A percentile compares a stretch with the other conserved stretches of the same genome.
phyloP scores from a whole-genome alignment of 2,113 vertebrate species.

The Centropristis striata region DNA sequence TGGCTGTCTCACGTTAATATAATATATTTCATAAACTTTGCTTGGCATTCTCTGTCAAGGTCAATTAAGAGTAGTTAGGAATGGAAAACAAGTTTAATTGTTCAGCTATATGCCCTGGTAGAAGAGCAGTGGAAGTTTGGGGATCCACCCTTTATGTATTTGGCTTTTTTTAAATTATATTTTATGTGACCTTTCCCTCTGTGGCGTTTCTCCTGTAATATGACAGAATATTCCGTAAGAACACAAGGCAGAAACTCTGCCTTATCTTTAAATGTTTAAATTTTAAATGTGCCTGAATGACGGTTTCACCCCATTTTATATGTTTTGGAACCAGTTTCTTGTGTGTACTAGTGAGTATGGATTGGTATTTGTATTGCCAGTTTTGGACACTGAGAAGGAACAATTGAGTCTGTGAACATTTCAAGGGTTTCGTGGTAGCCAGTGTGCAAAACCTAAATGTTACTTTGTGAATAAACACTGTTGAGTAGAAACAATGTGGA shows the following conservation, averaged over 20 bases:
- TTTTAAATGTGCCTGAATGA: constrained; percentile 36
- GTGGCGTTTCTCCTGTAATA: constrained; percentile 6
- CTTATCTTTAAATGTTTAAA: constrained; percentile 23
- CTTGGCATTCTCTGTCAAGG: neutral
- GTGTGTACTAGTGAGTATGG: neutral
- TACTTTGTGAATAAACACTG: constrained; percentile 53
- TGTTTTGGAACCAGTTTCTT: constrained; percentile 27
- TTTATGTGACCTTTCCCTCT: neutral
- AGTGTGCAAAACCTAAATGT: constrained; percentile 43
- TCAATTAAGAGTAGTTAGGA: no score
- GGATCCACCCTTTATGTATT: neutral
- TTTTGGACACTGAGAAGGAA: constrained; percentile 6
- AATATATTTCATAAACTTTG: neutral
- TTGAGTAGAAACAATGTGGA: constrained; percentile 24
- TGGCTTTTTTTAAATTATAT: neutral
- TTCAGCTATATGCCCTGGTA: neutral
- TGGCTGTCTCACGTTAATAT: constrained; percentile 8
- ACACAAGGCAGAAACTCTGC: constrained; percentile 1
- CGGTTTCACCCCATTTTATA: constrained; percentile 14
- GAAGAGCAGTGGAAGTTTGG: neutral
- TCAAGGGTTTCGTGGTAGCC: constrained; percentile 21
- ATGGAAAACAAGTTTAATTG: neutral
- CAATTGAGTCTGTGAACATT: constrained; percentile 5
- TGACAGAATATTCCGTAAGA: neutral
- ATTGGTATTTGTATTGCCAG: neutral